Base-by-base conservation (phyloP, 2,113 vertebrate genomes). In the Poeciliopsis prolifica region DNA sequence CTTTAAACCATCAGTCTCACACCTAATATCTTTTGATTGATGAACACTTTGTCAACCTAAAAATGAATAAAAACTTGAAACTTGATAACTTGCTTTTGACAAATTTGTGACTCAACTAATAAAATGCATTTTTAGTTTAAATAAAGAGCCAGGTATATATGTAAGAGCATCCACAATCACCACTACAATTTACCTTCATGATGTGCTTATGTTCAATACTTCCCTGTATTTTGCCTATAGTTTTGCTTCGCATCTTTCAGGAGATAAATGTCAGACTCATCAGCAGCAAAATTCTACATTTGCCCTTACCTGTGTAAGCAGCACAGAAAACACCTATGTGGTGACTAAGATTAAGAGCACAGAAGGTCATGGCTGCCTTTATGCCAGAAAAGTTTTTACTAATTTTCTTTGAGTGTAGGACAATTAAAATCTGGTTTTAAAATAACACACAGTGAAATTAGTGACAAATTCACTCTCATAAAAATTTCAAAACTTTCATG, bases 401-500 rank as follows among this genome's bases (percentile, higher is more conserved):
- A 48, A 48, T 19, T 19, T 48, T 4, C 17, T 48, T 48, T 48
- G 4, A 48, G 14, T 5, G 15, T 48, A 17, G 14, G 44, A 48
- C 44, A 19, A 17, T 17, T 19, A 5, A 19, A 48, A 19, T 48
- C 17, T 48, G 44, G 4, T 19, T 5, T 48, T 19, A 19, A 48
- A 48, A 13, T 13, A 13, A 26, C n/a, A 26, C 5, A 29, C 3
- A 61, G 0, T 28, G 9, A 28, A 28, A 24, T 26, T 24, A 10
- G 24, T 2, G n/a, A n/a, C 60, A 28, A 28, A 26, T 24, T 61
- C 14, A 29, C 3, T 26, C 9, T 61, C 11, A 29, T 26, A 29
- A 61, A 68, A 68, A 12, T 78, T 33, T 48, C 0, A 85, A 82
- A 68, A 30, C 37, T 77, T 68, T 70, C 24, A 67, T 31, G 63